These are phyloP conservation scores for Sphinx pinastri DNA, from an alignment of 2,888 invertebrate genomes.

Conservation along the genomic window DNA sequence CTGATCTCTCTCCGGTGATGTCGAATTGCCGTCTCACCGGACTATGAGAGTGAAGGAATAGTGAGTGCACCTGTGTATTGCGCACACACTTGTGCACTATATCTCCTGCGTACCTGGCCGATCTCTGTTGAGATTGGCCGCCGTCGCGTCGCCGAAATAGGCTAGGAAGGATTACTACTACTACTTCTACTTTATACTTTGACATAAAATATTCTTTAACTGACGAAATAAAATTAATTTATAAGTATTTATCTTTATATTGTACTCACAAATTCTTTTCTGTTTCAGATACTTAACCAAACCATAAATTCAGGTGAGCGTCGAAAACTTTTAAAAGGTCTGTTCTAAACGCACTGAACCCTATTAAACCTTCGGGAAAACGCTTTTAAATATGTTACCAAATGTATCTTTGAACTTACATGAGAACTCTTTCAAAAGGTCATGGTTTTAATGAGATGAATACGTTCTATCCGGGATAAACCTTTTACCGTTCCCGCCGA, in stretches of 20 bases:
- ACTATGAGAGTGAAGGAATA: too few relatives aligned
- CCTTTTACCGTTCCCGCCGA: slow-evolving; percentile 39
- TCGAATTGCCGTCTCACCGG: too few relatives aligned
- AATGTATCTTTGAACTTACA: slow-evolving; percentile 47
- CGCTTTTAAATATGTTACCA: slow-evolving; percentile 40
- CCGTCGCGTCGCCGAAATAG: too few relatives aligned
- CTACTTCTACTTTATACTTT: too few relatives aligned
- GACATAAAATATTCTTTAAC: too few relatives aligned
- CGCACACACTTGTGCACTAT: too few relatives aligned
- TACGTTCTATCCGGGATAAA: slow-evolving; percentile 53
- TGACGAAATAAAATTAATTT: too few relatives aligned
- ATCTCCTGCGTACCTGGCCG: too few relatives aligned
- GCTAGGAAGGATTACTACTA: too few relatives aligned
- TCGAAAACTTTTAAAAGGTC: neutral
- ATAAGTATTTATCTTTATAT: neutral
- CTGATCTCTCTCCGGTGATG: too few relatives aligned
- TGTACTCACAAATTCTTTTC: neutral
- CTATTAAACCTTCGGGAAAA: slow-evolving; percentile 38
- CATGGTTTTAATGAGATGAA: slow-evolving; percentile 61
- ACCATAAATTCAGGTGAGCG: slow-evolving; percentile 20
- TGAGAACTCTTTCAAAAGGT: slow-evolving; percentile 58
- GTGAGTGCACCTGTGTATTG: too few relatives aligned
- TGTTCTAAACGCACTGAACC: slow-evolving; percentile 31
- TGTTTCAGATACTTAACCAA: slow-evolving; percentile 9
- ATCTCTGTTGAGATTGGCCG: too few relatives aligned